Base-by-base conservation (phyloP, 2,888 invertebrate species). In the Himalopsyche anomala region DNA sequence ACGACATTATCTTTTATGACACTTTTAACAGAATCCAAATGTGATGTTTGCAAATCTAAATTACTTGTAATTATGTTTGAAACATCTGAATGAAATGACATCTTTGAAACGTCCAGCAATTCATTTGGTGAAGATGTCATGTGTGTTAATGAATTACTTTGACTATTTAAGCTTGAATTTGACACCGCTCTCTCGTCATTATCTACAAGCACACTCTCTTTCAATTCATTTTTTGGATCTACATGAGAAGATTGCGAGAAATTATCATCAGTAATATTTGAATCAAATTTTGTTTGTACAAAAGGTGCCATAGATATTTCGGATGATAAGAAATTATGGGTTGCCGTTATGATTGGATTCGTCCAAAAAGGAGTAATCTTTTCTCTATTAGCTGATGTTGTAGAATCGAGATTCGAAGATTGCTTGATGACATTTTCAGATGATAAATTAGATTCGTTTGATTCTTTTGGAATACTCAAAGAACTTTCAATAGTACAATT, bases 251-350 rank as follows among this genome's bases (percentile, higher is more conserved):
- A 51, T 5, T 12, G 12, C 51, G 15, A 51, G 4, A 28, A 62
- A 62, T 19, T 62, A 8, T 62, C 28, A 9, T 74, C 28, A 4
- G 38, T 12, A 28, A 74, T 36, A 28, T 38, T 74, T 36, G 36
- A 28, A 74, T 38, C 15, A 38, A 36, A 36, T 74, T 74, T 38
- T 38, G 1, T 74, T 15, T 74, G 28, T 12, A 74, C 36, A 36
- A 74, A 74, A 74, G 74, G 74, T 36, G 74, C 74, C 74, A 38
- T 38, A 15, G 74, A 74, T 74, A 74, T 74, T 74, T 74, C 74
- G 12, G 74, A 74, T 36, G 74, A 12, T 74, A 74, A 36, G 36
- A 74, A 74, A 74, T 74, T 12, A 38, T 74, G 36, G 12, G 74
- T 74, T 12, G 36, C 74, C 15, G 74, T 15, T 38, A 74, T 74